phyloP scores from a whole-genome alignment of 2,888 invertebrate species.

The Gastracanthus pulcherrimus region DNA sequence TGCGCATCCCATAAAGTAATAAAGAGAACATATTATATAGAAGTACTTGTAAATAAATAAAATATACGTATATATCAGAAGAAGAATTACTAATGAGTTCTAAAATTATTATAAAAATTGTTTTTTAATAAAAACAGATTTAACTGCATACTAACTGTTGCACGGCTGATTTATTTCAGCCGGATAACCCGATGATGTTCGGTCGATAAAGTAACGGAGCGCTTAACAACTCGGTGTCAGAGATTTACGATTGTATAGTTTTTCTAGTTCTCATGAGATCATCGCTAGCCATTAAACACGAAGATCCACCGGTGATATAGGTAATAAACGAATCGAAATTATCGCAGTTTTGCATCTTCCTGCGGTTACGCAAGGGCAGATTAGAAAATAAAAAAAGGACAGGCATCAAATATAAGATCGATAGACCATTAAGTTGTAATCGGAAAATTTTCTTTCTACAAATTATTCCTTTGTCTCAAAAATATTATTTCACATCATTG shows the following conservation, averaged over 20 bases:
- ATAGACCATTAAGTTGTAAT: no score
- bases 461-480: no score
- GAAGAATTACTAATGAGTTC: neutral
- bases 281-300: constrained; percentile 10
- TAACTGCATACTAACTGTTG: neutral
- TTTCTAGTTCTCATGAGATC: constrained; percentile 45
- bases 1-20: no score
- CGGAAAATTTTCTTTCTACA: no score
- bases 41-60: no score
- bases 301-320: constrained; percentile 17
- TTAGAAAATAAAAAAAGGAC: neutral
- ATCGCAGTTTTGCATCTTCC: constrained; percentile 4
- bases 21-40: no score
- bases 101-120: no score
- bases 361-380: constrained; percentile 4
- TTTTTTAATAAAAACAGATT: no score
- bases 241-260: constrained; percentile 33
- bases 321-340: constrained; percentile 28
- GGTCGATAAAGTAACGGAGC: constrained; percentile 26
- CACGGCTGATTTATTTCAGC: neutral
- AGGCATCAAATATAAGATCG: neutral
- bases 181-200: neutral
- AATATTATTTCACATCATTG: no score
- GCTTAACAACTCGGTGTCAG: neutral
- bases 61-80: neutral